Evolutionary conservation across 1,140 invertebrate genomes (phyloP), one percentile per base, ranked within the genome.

Genomic region (Archivesica marissinica): DNA sequence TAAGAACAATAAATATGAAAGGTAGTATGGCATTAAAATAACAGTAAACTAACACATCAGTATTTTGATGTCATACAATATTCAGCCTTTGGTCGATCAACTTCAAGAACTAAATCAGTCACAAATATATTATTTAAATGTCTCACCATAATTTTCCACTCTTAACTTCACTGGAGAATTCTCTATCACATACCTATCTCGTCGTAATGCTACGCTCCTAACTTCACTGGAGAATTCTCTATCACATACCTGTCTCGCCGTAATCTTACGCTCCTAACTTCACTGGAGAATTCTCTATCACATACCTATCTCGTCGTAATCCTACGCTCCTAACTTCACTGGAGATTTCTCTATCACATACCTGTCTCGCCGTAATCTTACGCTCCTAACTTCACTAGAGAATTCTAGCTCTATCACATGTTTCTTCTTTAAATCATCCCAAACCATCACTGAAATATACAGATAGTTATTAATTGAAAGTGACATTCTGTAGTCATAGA

Each of bases 381-480:
- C 98, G 72, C 97, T 97, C 90, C 97, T 96, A 0, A 99, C 98
- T 64, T 97, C 96, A 66, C 96, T 96, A 92, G 97, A 98, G 93
- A 99, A 99, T 92, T 99, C 98, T 91, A 99, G 94, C 88, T 97
- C 97, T 90, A 99, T 98, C 11, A 98, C 97, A 88, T 97, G 96
- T 88, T 97, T 96, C 94, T 99, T 99, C 90, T 99, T 98, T 61
- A 98, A 93, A 94, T 99, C 98, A 94, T 99, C 98, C 98, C 98
- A 99, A 89, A 99, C 97, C 94, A 99, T 97, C 50, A 99, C 98
- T 97, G 91, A 35, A 94, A 93, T 92, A 89, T n/a, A n/a, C n/a
- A n/a, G n/a, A n/a, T n/a, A n/a, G n/a, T n/a, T n/a, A n/a, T n/a
- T n/a, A n/a, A n/a, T n/a, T n/a, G n/a, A n/a, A n/a, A n/a, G n/a